Evolutionary conservation across 2,797 vertebrate species (phyloP), one percentile per base, ranked within the genome.

Genomic region (Anomalospiza imberbis): DNA sequence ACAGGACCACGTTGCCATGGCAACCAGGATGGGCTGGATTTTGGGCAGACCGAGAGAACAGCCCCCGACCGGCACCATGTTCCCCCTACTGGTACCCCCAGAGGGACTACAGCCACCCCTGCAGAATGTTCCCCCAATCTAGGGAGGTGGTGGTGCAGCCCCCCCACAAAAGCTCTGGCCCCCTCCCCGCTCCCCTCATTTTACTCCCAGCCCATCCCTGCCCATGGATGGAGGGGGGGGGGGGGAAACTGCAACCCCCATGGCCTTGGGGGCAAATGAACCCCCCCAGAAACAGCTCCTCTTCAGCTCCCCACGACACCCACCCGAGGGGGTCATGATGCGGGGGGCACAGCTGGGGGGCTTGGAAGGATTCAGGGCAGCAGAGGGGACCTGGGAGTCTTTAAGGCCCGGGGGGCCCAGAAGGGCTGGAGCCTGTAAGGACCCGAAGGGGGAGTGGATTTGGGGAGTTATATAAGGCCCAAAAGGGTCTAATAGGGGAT

Each of bases 391-490:
- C n/a, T 7, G 34, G 40, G 53, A 53, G 25, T 38, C 36, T 31
- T 31, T 38, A 60, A 57, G 76, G 82, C 32, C 57, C 2, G 2
- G 28, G 42, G 58, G 36, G 40, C 34, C 54, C 21, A 17, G 55
- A 38, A 61, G 45, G 66, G 53, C 53, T 78, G 54, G 55, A 36
- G 12, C 44, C 67, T 44, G 12, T 38, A 62, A 44, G 28, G 54
- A 50, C 36, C 20, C 6, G 0, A 54, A 44, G 29, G 80, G 25
- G 38, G 22, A 71, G 71, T 31, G 7, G 65, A 87, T 77, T 50
- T 77, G 36, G 77, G 77, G 40, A 66, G 84, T 91, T 91, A 91
- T 55, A 44, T 91, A 91, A 91, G 77, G 84, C 20, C 77, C 28
- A 66, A 71, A 54, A 68, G 83, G 53, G 70, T 71, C 83, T 71